A percentile compares a stretch with the other conserved stretches of the same genome.
Evolutionary conservation across 2,797 vertebrate species (phyloP).

Genomic region (Peromyscus nudipes): DNA sequence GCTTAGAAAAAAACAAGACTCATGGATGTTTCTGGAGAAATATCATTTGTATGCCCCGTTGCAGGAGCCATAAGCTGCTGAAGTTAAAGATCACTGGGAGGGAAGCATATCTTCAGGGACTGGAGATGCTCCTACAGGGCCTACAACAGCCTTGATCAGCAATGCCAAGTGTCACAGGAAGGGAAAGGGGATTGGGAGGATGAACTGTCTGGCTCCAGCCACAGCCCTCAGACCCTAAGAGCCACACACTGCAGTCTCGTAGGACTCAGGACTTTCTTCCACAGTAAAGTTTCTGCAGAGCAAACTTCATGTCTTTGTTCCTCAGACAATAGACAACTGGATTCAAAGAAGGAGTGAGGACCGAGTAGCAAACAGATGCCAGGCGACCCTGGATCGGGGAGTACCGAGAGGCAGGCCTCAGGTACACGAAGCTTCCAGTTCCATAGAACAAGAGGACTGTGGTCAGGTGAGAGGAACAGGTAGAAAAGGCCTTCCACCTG

Average conservation of each 20-base stretch:
- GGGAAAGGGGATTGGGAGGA: background rate
- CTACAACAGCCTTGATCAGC: too few relatives aligned
- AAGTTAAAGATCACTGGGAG: too few relatives aligned
- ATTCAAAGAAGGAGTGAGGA: conserved; percentile 30
- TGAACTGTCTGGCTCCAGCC: background rate
- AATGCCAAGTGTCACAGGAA: background rate
- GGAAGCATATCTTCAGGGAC: background rate
- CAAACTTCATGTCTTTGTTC: conserved; percentile 12
- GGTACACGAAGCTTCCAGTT: conserved; percentile 67
- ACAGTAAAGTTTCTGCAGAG: conserved; percentile 34
- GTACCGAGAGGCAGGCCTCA: conserved; percentile 11
- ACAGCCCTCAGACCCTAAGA: background rate
- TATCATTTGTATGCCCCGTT: too few relatives aligned
- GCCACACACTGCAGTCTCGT: too few relatives aligned
- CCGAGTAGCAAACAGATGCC: background rate
- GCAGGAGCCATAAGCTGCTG: background rate
- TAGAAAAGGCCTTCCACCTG: conserved; percentile 15
- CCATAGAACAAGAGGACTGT: conserved; percentile 70
- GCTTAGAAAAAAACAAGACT: background rate
- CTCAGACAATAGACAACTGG: conserved; percentile 31
- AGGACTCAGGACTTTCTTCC: background rate
- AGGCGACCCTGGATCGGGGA: background rate
- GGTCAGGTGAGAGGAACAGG: conserved; percentile 58
- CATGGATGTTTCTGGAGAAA: background rate
- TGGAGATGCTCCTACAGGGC: too few relatives aligned